Evolutionary conservation across 2,888 invertebrate species (phyloP).

Genomic region (Nomada hirtipes): DNA sequence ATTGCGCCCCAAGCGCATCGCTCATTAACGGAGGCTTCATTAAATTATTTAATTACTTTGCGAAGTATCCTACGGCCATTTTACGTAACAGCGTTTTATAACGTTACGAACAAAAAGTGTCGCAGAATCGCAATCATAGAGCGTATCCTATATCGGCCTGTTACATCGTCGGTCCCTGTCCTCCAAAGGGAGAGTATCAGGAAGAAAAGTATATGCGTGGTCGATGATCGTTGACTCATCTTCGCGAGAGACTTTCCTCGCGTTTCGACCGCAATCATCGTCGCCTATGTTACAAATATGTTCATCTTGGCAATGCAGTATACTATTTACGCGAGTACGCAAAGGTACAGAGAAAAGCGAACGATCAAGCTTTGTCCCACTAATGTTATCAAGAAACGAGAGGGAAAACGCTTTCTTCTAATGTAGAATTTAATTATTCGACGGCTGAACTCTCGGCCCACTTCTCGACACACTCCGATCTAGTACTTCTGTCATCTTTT

Average conservation of each 20-base stretch:
- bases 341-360: slow-evolving; percentile 7
- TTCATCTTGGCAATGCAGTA: slow-evolving; percentile 3
- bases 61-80: slow-evolving; percentile 16
- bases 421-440: slow-evolving; percentile 80
- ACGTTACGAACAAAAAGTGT: neutral
- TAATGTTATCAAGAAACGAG: slow-evolving; percentile 71
- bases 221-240: slow-evolving; percentile 71
- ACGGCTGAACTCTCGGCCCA: slow-evolving; percentile 81
- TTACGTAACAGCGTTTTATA: slow-evolving; percentile 43
- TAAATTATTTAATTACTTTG: neutral
- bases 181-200: slow-evolving; percentile 66
- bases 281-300: neutral
- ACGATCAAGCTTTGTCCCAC: slow-evolving; percentile 36
- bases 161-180: slow-evolving; percentile 40
- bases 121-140: neutral
- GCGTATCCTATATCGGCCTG: slow-evolving; percentile 34
- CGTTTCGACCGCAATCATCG: slow-evolving; percentile 70
- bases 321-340: neutral
- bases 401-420: slow-evolving; percentile 82
- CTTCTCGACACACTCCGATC: slow-evolving; percentile 65
- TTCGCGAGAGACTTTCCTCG: slow-evolving; percentile 73
- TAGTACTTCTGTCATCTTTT: slow-evolving; percentile 45
- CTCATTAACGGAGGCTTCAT: neutral
- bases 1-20: neutral
- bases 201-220: slow-evolving; percentile 75